Conservation (phyloP, 2,888 invertebrate genomes). For the Aphrophora alni region DNA sequence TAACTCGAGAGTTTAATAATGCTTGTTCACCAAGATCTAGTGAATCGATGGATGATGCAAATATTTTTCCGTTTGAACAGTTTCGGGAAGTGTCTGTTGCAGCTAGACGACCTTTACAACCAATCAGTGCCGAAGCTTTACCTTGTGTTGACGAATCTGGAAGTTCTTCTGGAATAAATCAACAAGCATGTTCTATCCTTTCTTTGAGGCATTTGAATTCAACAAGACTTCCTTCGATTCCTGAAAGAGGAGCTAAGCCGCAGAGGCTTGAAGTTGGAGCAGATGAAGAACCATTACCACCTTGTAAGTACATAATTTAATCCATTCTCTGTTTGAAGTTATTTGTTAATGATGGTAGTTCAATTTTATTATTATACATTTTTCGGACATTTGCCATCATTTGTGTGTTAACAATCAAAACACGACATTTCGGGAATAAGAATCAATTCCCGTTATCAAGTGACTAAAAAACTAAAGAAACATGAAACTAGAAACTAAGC, state of each 20-base stretch:
- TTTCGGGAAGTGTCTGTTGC: conserved; percentile 13
- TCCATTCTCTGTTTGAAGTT: too few species aligned
- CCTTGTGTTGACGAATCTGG: not conserved
- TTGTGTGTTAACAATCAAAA: too few species aligned
- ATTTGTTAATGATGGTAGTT: too few species aligned
- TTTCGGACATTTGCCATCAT: too few species aligned
- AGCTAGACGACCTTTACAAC: conserved; percentile 15
- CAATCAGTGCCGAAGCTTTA: not conserved
- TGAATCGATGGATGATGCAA: not conserved
- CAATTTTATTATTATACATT: too few species aligned
- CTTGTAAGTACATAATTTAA: conserved; percentile 71
- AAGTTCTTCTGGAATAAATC: conserved; percentile 24
- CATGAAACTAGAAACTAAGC: too few species aligned
- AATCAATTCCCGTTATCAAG: too few species aligned
- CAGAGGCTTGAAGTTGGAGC: conserved; percentile 62
- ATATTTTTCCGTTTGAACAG: not conserved
- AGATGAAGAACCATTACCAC: conserved; percentile 82
- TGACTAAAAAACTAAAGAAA: too few species aligned
- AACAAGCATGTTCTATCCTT: conserved; percentile 57
- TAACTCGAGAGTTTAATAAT: conserved; percentile 30
- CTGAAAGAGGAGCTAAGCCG: conserved; percentile 71
- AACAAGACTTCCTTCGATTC: conserved; percentile 80
- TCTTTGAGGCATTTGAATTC: conserved; percentile 74
- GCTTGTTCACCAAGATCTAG: not conserved
- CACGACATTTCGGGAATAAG: too few species aligned